Evolutionary conservation across 2,888 invertebrate species (phyloP).

Genomic region (Plutella xylostella): DNA sequence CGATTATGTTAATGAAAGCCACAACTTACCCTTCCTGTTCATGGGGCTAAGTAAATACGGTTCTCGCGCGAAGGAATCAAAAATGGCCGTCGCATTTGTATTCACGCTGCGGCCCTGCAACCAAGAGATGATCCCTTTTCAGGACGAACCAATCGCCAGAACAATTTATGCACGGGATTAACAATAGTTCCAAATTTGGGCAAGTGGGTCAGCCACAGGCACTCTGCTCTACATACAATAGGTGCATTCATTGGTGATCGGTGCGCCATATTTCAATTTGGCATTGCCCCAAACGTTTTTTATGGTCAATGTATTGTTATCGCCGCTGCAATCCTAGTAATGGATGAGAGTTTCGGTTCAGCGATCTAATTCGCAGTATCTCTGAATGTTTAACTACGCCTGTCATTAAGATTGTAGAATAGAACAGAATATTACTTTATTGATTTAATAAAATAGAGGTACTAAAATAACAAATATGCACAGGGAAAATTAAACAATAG

Average conservation of each 20-base stretch:
- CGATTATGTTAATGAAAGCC: no score
- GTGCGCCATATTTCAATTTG: constrained; percentile 54
- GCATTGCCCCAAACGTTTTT: constrained; percentile 41
- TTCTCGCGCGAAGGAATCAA: no score
- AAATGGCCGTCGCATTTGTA: constrained; percentile 15
- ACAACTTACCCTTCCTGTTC: no score
- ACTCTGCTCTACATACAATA: constrained; percentile 36
- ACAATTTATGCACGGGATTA: no score
- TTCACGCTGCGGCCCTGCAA: constrained; percentile 20
- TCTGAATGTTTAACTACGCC: no score
- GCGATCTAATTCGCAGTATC: no score
- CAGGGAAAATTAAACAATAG: no score
- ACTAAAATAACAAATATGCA: no score
- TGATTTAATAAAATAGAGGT: no score
- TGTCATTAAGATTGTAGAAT: no score
- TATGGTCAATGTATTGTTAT: constrained; percentile 38
- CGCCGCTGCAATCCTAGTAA: constrained; percentile 26
- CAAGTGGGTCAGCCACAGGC: constrained; percentile 53
- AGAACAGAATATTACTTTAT: no score
- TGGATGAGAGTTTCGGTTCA: constrained; percentile 10
- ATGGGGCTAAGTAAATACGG: no score
- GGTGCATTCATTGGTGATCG: constrained; percentile 37
- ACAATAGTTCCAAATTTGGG: constrained; percentile 33
- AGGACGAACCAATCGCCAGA: neutral
- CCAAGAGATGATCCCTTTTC: neutral